Evolutionary conservation across 1,140 invertebrate species (phyloP).

Genomic region (Hycleus phaleratus): DNA sequence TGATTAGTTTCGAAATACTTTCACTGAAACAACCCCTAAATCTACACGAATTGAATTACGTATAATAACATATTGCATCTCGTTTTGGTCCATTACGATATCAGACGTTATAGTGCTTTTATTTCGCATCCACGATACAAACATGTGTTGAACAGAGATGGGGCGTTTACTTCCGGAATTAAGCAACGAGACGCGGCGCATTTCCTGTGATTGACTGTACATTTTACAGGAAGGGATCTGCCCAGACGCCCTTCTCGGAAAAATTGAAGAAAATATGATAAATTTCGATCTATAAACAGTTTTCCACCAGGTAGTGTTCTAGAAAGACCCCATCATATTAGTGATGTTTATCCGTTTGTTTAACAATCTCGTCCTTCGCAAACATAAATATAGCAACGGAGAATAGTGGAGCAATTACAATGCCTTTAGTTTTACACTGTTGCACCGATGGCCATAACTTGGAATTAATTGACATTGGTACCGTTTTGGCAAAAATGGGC

Average conservation of each 20-base stretch:
- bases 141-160: conserved; percentile 19
- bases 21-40: not conserved
- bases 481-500: conserved; percentile 18
- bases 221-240: no score
- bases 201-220: conserved; percentile 24
- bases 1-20: not conserved
- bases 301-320: no score
- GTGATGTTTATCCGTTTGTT: no score
- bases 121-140: conserved; percentile 1
- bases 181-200: conserved; percentile 28
- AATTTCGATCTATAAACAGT: no score
- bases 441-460: conserved; percentile 19
- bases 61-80: conserved; percentile 21
- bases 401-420: conserved; percentile 18
- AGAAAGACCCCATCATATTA: no score
- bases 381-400: conserved; percentile 9
- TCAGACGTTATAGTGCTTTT: conserved; percentile 15
- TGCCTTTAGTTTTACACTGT: conserved; percentile 4
- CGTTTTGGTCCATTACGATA: conserved; percentile 13
- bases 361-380: no score
- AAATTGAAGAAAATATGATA: no score
- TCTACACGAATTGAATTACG: conserved; percentile 9
- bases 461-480: conserved; percentile 26
- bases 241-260: no score
- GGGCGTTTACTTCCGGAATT: conserved; percentile 29